Evolutionary conservation across 2,113 vertebrate species (phyloP), one percentile per base, ranked within the genome.

Genomic region (Cygnus buccinator): DNA sequence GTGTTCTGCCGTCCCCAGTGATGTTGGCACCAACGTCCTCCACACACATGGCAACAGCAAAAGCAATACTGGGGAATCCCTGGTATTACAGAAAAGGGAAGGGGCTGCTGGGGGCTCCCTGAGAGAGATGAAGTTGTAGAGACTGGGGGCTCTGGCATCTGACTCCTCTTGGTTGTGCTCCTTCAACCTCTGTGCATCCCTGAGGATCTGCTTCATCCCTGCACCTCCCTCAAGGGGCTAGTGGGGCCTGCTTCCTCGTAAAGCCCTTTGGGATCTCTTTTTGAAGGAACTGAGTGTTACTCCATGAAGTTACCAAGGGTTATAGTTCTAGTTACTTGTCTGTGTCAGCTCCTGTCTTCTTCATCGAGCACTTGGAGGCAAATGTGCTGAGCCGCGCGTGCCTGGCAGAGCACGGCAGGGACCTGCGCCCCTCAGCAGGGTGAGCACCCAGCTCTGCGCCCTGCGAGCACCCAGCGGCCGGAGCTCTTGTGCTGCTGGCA

Each of bases 151-250:
- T 79, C 23, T 54, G 43, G 61, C 33, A 25, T 46, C n/a, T 17
- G 57, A 26, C 11, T 39, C 22, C 37, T n/a, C 54, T 73, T 67
- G 46, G 58, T 62, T 0, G 0, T 0, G 0, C 31, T 92, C 19
- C 39, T 65, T 54, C 31, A 37, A 29, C 31, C 26, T 43, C 74
- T n/a, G 19, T 67, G 58, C 48, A 57, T 43, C 33, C 39, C 57
- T 46, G 50, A 58, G 62, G 57, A 59, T 67, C 22, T 41, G 9
- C 15, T 87, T 52, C 37, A 41, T 17, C 39, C 25, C 10, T 3
- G 0, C 1, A 1, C 11, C 74, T 75, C n/a, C 21, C 66, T 54
- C 57, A 33, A 17, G 50, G 61, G 23, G 11, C 28, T 58, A 13
- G 10, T 11, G 33, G 31, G 4, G 0, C 61, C 74, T 28, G 11